Percentiles rank a stretch among this genome's conserved stretches.
These are phyloP conservation scores for Zaprionus ornatus DNA, from an alignment of 1,140 invertebrate genomes.

Conservation along the genomic window DNA sequence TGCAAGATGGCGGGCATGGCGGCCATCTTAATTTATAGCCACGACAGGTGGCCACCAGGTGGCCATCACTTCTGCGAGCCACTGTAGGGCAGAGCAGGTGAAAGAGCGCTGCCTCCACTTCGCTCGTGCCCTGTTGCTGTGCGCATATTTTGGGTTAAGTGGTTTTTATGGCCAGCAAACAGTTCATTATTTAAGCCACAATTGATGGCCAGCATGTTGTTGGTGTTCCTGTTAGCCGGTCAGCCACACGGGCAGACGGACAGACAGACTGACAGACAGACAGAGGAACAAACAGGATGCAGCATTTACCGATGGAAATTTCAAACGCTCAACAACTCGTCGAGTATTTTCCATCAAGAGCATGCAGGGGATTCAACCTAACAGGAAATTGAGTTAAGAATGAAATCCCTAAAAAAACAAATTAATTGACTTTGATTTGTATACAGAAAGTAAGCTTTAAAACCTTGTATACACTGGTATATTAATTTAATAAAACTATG, in stretches of 20 bases:
- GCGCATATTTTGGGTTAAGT: constrained; percentile 69
- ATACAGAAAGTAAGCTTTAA: too few species aligned
- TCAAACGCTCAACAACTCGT: not conserved
- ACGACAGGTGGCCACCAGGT: constrained; percentile 38
- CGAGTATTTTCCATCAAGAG: not conserved
- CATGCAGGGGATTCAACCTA: too few species aligned
- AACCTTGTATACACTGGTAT: too few species aligned
- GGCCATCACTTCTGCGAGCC: not conserved
- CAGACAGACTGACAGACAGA: not conserved
- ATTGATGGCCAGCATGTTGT: constrained; percentile 34
- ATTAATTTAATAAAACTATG: too few species aligned
- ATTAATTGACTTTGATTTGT: too few species aligned
- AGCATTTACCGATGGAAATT: not conserved
- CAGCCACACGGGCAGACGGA: not conserved
- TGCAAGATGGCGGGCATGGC: constrained; percentile 52
- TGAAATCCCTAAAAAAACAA: too few species aligned
- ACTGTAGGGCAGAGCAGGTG: not conserved
- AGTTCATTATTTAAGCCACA: constrained; percentile 61
- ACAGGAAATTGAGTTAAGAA: too few species aligned
- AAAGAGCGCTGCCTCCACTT: not conserved
- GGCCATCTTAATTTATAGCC: constrained; percentile 70
- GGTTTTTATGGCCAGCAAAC: constrained; percentile 66
- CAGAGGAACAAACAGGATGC: not conserved
- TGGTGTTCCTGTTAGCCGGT: constrained; percentile 11
- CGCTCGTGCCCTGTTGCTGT: constrained; percentile 5